phyloP scores from a whole-genome alignment of 2,888 invertebrate species.

The Cryptocephalus primarius region DNA sequence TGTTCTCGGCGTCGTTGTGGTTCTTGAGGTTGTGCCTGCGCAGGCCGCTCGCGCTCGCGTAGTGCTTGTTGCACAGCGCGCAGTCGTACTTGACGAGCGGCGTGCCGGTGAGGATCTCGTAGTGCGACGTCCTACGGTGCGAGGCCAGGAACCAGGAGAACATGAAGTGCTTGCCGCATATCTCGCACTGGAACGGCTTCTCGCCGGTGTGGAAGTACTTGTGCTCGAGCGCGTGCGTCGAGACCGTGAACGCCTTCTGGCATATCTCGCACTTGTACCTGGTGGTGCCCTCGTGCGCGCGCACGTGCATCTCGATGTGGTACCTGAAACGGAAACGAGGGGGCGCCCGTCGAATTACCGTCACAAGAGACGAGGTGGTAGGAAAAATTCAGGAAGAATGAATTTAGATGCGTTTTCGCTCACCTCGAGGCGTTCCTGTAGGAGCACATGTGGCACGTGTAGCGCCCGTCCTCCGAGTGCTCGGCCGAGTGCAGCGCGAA shows the following conservation, averaged over 20 bases:
- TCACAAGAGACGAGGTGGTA: too few relatives aligned
- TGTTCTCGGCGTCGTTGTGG: constrained; percentile 22
- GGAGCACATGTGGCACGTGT: constrained; percentile 29
- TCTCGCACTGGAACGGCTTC: constrained; percentile 43
- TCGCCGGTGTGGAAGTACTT: constrained; percentile 30
- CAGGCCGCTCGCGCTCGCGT: constrained; percentile 30
- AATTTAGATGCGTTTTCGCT: too few relatives aligned
- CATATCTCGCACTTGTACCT: constrained; percentile 34
- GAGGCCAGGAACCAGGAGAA: constrained; percentile 40
- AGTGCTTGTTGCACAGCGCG: constrained; percentile 39
- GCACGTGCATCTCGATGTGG: constrained; percentile 34
- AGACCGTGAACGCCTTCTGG: constrained; percentile 28
- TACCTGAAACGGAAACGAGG: constrained; percentile 9
- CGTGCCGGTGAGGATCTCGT: constrained; percentile 32
- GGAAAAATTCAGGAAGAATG: too few relatives aligned
- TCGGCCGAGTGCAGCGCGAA: constrained; percentile 27
- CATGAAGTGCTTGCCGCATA: constrained; percentile 43
- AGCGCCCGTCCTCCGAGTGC: constrained; percentile 25
- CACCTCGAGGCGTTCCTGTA: constrained; percentile 26
- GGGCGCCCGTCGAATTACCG: too few relatives aligned
- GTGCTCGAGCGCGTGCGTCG: constrained; percentile 28
- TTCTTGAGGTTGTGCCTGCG: constrained; percentile 34
- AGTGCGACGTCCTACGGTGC: constrained; percentile 40
- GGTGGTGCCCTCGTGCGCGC: constrained; percentile 36
- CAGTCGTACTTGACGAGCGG: constrained; percentile 36